Evolutionary conservation across 2,888 invertebrate genomes (phyloP), one percentile per base, ranked within the genome.

Genomic region (Nephrotoma appendiculata): DNA sequence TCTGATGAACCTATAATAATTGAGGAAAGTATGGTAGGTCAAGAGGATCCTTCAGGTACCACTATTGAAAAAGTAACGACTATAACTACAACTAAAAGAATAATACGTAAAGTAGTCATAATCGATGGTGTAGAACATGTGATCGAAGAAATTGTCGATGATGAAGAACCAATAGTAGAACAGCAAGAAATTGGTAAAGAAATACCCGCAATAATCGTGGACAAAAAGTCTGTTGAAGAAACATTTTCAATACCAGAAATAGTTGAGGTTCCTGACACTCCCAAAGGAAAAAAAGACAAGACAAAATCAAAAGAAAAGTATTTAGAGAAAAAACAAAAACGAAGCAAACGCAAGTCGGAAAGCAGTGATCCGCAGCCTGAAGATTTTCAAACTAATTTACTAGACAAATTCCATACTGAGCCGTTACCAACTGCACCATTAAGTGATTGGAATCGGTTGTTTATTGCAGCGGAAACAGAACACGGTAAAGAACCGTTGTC

Each of bases 51-150:
- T 0, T 95, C 94, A 88, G 95, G 97, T 71, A 95, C 96, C 41
- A 95, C 96, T 5, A 95, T 96, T 0, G 96, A 96, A 90, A 96
- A 96, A 92, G 95, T 97, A 0, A 96, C 96, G 0, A 93, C 96
- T 88, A 93, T 96, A 4, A 93, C 94, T 87, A 96, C 95, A 89
- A 95, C 95, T n/a, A 93, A 95, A 86, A 94, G 95, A 88, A 95
- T 96, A 19, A 95, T 97, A 86, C 93, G 96, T 86, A 94, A 95
- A 88, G 94, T 96, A 2, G 95, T 95, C 0, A 94, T 96, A 5
- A 94, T 97, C 87, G 95, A 97, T 90, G 97, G 97, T 0, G 95
- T 96, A 91, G 97, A 97, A 91, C 95, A 95, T 87, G 94, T 96
- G 0, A 95, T 95, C 6, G 97, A 97, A 91, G 97, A 97, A 92